Conservation (phyloP, 1,140 invertebrate species). For the Drosophila takahashii region DNA sequence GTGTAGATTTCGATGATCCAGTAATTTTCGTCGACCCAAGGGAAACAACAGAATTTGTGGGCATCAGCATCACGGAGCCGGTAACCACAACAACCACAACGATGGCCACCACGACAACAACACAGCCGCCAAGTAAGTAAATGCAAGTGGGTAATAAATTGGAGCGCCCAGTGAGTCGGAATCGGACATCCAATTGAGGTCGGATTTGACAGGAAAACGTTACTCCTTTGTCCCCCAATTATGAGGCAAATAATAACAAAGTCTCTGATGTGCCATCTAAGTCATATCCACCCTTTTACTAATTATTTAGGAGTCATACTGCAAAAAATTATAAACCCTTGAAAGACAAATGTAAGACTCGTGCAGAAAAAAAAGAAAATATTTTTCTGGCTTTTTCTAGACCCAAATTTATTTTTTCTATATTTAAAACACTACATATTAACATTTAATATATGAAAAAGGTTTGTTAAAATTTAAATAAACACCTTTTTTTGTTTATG, state of each 20-base stretch:
- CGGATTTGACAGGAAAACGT: constrained; percentile 12
- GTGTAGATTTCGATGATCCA: constrained; percentile 83
- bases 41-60: constrained; percentile 85
- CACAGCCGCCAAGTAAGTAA: constrained; percentile 89
- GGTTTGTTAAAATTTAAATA: too few relatives aligned
- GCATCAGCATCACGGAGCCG: constrained; percentile 85
- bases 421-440: too few relatives aligned
- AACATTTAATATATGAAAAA: too few relatives aligned
- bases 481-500: background rate
- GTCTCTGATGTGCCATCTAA: constrained; percentile 30
- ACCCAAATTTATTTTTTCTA: too few relatives aligned
- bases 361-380: too few relatives aligned
- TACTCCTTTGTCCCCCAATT: background rate
- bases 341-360: too few relatives aligned
- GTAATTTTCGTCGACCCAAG: constrained; percentile 85
- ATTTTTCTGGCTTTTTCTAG: too few relatives aligned
- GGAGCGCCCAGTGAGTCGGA: constrained; percentile 20
- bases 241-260: background rate
- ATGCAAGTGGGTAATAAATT: constrained; percentile 55
- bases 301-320: constrained; percentile 19
- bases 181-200: constrained; percentile 19
- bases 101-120: constrained; percentile 87
- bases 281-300: constrained; percentile 46
- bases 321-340: background rate
- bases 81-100: constrained; percentile 85